A percentile compares a stretch with the other conserved stretches of the same genome.
Conservation (phyloP, 37 sponge, comb jelly and placozoan genomes). For the Haliclona indistincta region DNA sequence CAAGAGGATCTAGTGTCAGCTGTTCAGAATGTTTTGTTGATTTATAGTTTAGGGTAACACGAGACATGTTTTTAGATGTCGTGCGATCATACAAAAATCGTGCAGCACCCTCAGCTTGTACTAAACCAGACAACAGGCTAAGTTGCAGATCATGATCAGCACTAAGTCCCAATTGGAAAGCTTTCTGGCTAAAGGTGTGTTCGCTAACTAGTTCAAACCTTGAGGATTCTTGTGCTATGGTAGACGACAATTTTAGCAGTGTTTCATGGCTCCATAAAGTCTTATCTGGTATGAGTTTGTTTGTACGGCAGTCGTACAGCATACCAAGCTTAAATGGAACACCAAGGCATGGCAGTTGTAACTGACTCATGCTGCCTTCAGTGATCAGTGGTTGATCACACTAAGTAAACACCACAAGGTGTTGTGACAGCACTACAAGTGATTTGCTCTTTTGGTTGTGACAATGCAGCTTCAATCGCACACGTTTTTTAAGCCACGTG, state of each 20-base stretch:
- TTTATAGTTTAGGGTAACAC: conserved; percentile 26
- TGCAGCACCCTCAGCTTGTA: conserved; percentile 2
- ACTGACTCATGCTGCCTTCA: too few species aligned
- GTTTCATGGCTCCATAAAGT: conserved; percentile 16
- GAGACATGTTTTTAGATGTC: conserved; percentile 16
- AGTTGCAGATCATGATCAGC: conserved; percentile 14
- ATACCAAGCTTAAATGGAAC: too few species aligned
- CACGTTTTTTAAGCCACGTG: too few species aligned
- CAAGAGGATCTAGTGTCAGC: conserved; percentile 15
- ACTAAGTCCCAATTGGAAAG: not conserved
- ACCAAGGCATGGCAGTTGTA: conserved; percentile 31
- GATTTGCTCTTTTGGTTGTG: too few species aligned
- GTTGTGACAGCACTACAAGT: too few species aligned
- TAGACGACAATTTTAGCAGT: not conserved
- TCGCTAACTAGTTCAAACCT: conserved; percentile 9
- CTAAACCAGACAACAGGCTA: conserved; percentile 25
- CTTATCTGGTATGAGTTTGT: conserved; percentile 6
- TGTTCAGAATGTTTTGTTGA: conserved; percentile 10
- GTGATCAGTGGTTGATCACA: too few species aligned
- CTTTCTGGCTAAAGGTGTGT: conserved; percentile 13
- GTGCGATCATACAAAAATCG: conserved; percentile 25
- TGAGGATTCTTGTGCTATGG: not conserved
- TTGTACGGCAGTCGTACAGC: too few species aligned
- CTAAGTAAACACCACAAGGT: too few species aligned
- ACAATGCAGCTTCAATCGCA: too few species aligned